These are phyloP conservation scores for Selenia dentaria DNA, from an alignment of 2,888 invertebrate genomes.

Conservation along the genomic window DNA sequence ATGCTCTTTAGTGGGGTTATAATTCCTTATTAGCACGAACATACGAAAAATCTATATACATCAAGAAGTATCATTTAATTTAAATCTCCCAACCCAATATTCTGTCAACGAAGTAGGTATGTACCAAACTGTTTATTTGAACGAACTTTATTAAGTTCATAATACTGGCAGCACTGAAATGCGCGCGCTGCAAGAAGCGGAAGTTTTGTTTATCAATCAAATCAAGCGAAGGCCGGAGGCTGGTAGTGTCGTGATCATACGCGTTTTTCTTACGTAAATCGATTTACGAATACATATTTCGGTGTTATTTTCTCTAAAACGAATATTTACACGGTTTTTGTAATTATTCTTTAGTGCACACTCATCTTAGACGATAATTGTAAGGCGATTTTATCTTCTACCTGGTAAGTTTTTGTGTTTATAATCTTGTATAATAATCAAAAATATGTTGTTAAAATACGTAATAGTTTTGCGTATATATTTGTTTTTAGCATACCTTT, in stretches of 20 bases:
- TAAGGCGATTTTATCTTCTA: conserved; percentile 2
- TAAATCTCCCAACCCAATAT: no score
- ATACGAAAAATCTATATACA: no score
- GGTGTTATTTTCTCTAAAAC: conserved; percentile 11
- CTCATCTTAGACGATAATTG: conserved; percentile 1
- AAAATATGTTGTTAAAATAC: no score
- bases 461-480: no score
- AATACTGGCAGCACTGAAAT: conserved; percentile 53
- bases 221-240: conserved; percentile 52
- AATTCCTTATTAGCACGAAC: no score
- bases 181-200: conserved; percentile 76
- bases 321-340: conserved; percentile 5
- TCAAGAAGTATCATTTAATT: no score
- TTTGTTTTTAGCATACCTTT: no score
- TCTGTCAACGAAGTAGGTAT: no score
- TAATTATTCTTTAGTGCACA: conserved; percentile 5
- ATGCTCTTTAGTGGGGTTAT: no score
- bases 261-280: conserved; percentile 54
- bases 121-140: no score
- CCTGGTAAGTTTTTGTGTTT: conserved; percentile 25
- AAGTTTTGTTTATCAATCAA: conserved; percentile 82
- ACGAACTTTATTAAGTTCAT: not conserved
- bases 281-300: conserved; percentile 35
- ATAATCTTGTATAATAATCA: conserved; percentile 2
- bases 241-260: conserved; percentile 46